Conservation (phyloP, 2,888 invertebrate species). For the Macroteleia sp. region DNA sequence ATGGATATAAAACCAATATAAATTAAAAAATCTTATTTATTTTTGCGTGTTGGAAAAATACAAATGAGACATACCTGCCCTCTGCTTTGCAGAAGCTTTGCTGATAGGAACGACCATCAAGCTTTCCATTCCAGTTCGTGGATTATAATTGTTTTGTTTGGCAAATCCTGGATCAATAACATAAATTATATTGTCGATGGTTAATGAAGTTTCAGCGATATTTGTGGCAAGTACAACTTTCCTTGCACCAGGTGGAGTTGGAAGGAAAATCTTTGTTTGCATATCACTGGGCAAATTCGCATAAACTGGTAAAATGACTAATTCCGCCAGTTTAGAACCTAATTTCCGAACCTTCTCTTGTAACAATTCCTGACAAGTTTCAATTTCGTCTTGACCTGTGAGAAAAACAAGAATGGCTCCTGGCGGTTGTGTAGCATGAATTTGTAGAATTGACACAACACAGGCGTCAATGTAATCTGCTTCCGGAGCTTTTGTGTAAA, state of each 20-base stretch:
- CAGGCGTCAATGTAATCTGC: conserved; percentile 99
- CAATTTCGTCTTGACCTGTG: conserved; percentile 95
- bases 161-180: conserved; percentile 99
- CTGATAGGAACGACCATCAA: conserved; percentile 99
- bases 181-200: conserved; percentile 99
- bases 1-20: too few relatives aligned
- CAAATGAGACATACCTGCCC: too few relatives aligned
- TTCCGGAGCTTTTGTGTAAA: conserved; percentile 99
- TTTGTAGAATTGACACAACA: conserved; percentile 98
- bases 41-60: too few relatives aligned
- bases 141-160: conserved; percentile 99
- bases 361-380: conserved; percentile 94
- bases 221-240: conserved; percentile 99
- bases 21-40: too few relatives aligned
- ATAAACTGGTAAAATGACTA: conserved; percentile 97
- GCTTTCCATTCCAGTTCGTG: conserved; percentile 99
- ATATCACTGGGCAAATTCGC: conserved; percentile 99
- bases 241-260: conserved; percentile 97
- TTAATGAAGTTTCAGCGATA: conserved; percentile 99
- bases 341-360: conserved; percentile 95
- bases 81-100: conserved; percentile 98
- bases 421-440: conserved; percentile 97
- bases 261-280: conserved; percentile 99
- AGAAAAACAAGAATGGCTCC: conserved; percentile 98
- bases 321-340: conserved; percentile 96